phyloP scores from a whole-genome alignment of 2,797 vertebrate genomes.

The Sardinella longiceps region DNA sequence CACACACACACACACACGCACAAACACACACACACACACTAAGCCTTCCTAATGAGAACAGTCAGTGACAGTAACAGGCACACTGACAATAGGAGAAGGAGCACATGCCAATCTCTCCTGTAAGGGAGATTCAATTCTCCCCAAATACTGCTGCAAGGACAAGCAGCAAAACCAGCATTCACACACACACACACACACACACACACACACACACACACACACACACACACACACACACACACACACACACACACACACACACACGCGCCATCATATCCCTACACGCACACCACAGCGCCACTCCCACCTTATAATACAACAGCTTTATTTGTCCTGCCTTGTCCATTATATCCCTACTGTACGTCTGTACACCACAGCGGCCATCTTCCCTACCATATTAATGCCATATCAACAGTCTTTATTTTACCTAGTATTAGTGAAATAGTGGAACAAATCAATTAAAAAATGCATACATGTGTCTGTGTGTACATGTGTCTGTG shows the following conservation, averaged over 20 bases:
- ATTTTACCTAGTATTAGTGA: too few relatives aligned
- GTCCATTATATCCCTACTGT: too few relatives aligned
- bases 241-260: background rate
- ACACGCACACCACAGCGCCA: too few relatives aligned
- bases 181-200: background rate
- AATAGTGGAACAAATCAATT: too few relatives aligned
- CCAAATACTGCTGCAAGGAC: background rate
- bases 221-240: background rate
- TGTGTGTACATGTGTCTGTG: too few relatives aligned
- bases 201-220: background rate
- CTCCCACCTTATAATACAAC: too few relatives aligned
- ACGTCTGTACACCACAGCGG: too few relatives aligned
- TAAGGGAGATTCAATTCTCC: background rate
- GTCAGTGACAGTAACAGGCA: background rate
- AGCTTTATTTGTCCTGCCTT: too few relatives aligned
- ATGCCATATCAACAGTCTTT: too few relatives aligned
- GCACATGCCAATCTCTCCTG: background rate
- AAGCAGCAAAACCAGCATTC: background rate
- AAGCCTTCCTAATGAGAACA: constrained; percentile 13
- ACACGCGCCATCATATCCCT: too few relatives aligned
- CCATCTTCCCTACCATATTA: too few relatives aligned
- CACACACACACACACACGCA: background rate
- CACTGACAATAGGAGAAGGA: background rate
- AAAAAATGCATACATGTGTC: too few relatives aligned
- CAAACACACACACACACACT: background rate